Percentiles rank a stretch among this genome's conserved stretches.
Conservation (phyloP, 92 coral and sea anemone genomes). For the Epizoanthus illoricatus region DNA sequence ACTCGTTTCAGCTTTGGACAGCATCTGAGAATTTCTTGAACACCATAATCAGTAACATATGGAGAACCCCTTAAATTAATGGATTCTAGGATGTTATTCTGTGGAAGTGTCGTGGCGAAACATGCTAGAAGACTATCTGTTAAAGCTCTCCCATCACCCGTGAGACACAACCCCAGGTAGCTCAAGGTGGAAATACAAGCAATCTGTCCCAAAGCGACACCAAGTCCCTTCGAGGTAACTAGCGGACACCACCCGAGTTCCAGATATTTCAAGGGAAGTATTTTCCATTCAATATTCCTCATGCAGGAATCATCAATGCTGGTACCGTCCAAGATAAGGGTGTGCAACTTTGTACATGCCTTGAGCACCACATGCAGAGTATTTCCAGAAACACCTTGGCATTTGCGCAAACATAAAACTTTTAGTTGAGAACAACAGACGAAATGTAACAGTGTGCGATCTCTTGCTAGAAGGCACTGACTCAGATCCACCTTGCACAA, state of each 20-base stretch:
- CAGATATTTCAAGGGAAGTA: constrained; percentile 50
- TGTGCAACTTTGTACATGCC: constrained; percentile 49
- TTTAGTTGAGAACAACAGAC: constrained; percentile 52
- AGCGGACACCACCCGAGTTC: constrained; percentile 80
- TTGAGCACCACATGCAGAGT: constrained; percentile 47
- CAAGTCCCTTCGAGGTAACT: constrained; percentile 52
- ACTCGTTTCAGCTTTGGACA: constrained; percentile 14
- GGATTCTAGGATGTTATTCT: neutral
- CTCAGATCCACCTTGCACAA: constrained; percentile 67
- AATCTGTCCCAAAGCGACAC: constrained; percentile 41
- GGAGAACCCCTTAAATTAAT: constrained; percentile 19
- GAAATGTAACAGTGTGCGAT: constrained; percentile 42
- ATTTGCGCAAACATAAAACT: constrained; percentile 66
- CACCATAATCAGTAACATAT: neutral
- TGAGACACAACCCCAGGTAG: constrained; percentile 68
- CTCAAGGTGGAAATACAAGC: constrained; percentile 58
- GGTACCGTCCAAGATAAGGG: constrained; percentile 74
- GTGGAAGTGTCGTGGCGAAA: constrained; percentile 46
- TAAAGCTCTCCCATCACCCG: constrained; percentile 67
- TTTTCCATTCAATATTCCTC: constrained; percentile 49
- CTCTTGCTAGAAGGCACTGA: constrained; percentile 61
- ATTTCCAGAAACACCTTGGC: constrained; percentile 53
- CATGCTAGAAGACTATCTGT: constrained; percentile 50
- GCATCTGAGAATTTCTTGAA: neutral
- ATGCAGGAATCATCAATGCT: constrained; percentile 64